These are phyloP conservation scores for Antechinus flavipes DNA, from an alignment of 2,113 vertebrate species.

Conservation along the genomic window DNA sequence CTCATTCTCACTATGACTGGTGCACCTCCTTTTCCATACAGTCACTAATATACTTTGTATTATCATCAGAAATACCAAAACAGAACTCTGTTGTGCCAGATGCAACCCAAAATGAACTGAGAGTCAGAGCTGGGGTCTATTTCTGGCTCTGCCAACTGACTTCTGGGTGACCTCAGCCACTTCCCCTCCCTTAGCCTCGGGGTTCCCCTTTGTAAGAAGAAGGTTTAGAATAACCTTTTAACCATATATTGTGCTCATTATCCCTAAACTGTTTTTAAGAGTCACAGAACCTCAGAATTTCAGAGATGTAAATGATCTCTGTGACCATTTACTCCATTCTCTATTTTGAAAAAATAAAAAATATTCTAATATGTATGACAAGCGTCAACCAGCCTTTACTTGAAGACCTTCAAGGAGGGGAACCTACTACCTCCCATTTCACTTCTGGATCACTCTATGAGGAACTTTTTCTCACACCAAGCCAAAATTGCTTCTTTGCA, in stretches of 20 bases:
- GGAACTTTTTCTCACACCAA: neutral
- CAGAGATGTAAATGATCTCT: neutral
- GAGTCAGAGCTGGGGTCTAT: slow-evolving; percentile 73
- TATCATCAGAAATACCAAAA: slow-evolving; percentile 20
- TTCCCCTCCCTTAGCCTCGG: slow-evolving; percentile 70
- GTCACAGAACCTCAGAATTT: neutral
- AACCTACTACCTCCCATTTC: neutral
- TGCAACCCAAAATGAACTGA: slow-evolving; percentile 58
- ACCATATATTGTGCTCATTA: slow-evolving; percentile 13
- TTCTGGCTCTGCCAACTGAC: slow-evolving; percentile 79
- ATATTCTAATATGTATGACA: neutral
- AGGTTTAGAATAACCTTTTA: slow-evolving; percentile 24
- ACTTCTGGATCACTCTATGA: neutral
- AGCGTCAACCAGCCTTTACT: neutral
- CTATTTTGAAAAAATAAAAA: neutral
- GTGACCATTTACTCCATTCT: neutral
- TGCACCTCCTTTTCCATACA: neutral
- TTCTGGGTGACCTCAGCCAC: slow-evolving; percentile 74
- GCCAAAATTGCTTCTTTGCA: slow-evolving; percentile 2
- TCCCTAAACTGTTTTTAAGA: neutral
- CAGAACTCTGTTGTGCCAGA: slow-evolving; percentile 38
- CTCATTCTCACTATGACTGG: neutral
- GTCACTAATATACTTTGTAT: neutral
- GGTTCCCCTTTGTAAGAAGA: slow-evolving; percentile 66
- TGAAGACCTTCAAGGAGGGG: neutral